phyloP scores from a whole-genome alignment of 2,888 invertebrate species.

The Balanococcus diminutus region DNA sequence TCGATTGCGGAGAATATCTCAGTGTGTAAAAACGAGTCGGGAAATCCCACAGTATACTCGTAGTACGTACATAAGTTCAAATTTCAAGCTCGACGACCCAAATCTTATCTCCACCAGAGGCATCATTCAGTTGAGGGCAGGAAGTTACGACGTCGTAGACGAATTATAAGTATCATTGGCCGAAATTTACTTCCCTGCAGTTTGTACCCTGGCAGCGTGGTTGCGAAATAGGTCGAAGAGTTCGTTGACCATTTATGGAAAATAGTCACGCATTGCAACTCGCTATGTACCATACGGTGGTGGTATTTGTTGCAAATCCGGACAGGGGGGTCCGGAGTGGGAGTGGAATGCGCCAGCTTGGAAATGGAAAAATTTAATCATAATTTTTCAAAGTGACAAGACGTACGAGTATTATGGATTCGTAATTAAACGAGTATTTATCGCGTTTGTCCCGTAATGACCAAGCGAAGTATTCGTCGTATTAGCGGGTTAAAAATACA shows the following conservation, averaged over 20 bases:
- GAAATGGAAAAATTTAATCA: constrained; percentile 31
- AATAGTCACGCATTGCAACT: constrained; percentile 14
- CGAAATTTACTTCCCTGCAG: not conserved
- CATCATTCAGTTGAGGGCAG: not conserved
- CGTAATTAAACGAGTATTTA: not conserved
- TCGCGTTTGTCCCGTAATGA: not conserved
- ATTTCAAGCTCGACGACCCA: constrained; percentile 2
- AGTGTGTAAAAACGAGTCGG: not conserved
- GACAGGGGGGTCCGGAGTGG: too few species aligned
- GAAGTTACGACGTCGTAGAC: not conserved
- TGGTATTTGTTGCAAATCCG: not conserved
- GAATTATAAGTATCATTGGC: not conserved
- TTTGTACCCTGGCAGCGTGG: not conserved
- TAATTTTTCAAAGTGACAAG: constrained; percentile 21
- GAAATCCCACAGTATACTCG: too few species aligned
- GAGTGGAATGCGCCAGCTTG: not conserved
- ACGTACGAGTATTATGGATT: not conserved
- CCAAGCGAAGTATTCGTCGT: too few species aligned
- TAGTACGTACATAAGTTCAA: not conserved
- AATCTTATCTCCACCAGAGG: not conserved
- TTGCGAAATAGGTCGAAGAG: constrained; percentile 5
- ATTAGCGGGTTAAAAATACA: not conserved
- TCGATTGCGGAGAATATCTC: not conserved
- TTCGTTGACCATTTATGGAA: constrained; percentile 42
- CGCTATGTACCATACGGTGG: not conserved